Base-by-base conservation (phyloP, 2,113 vertebrate genomes). In the Myrmophylax atrothorax region DNA sequence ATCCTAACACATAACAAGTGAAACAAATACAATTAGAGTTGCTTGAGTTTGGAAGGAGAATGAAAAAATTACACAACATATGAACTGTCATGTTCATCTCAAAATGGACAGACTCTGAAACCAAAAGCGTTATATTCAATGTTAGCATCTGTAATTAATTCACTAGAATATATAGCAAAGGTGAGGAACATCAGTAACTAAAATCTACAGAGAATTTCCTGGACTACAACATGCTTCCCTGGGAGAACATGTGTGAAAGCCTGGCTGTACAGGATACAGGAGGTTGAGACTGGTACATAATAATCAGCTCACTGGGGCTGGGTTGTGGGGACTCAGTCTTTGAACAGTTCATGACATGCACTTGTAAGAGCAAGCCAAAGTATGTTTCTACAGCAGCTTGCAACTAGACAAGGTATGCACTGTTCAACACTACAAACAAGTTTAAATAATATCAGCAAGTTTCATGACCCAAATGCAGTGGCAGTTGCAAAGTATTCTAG, bases 261-360 rank as follows among this genome's bases (percentile, higher is more conserved):
- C 55, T 81, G 56, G 55, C 47, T 50, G 4, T 3, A 25, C 13
- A 29, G 14, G 26, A 33, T 17, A 70, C 0, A 0, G 64, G 62
- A 89, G 22, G 23, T 49, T 67, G 62, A 58, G 47, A 74, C 50
- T 74, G 46, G 18, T 19, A 81, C 18, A 38, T 74, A 59, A 58
- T 19, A 73, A 86, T 24, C 40, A 88, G 3, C 23, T 47, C 20
- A 31, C 6, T 9, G 17, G 10, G 11, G 28, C 47, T 53, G 37
- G 31, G 40, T 44, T 78, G 59, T 47, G 56, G 25, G 49, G n/a
- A 62, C 23, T 56, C 38, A 14, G 12, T 33, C 78, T 90, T 55
- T 19, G 31, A 86, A 8, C 37, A 83, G 33, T 37, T 79, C 2
- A 2, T 29, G 62, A 64, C 92, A 78, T 5, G 15, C 40, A 66